These are phyloP conservation scores for Scaptomyza cyrtandrae DNA, from an alignment of 2,888 invertebrate species.

Conservation along the genomic window DNA sequence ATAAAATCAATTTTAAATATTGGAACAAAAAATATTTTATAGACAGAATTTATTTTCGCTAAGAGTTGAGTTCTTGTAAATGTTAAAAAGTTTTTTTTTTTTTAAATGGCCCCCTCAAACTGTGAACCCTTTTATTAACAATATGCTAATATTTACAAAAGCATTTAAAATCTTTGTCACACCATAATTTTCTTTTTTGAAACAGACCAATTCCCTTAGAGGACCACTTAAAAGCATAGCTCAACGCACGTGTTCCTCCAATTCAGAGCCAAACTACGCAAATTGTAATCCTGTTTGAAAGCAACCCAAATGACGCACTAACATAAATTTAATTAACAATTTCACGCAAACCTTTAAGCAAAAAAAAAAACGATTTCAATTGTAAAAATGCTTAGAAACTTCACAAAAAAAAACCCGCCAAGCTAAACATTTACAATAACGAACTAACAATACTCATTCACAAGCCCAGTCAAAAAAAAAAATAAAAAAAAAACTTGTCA, in stretches of 20 bases:
- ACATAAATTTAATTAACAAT: constrained; percentile 69
- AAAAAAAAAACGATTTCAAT: constrained; percentile 27
- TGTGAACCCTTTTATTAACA: not conserved
- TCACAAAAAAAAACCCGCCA: constrained; percentile 21
- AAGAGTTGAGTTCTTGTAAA: too few species aligned
- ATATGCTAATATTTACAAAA: constrained; percentile 24
- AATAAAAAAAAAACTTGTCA: constrained; percentile 74
- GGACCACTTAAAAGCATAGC: constrained; percentile 4
- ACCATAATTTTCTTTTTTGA: not conserved
- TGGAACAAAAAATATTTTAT: too few species aligned
- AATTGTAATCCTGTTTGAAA: constrained; percentile 35
- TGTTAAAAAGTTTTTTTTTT: too few species aligned
- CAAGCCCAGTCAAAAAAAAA: constrained; percentile 48
- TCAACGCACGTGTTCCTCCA: constrained; percentile 29
- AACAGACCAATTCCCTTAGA: not conserved
- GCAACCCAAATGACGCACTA: constrained; percentile 62
- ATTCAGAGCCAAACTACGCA: constrained; percentile 51
- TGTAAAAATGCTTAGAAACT: constrained; percentile 44
- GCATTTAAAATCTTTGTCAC: not conserved
- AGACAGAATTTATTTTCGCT: too few species aligned
- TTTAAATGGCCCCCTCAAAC: too few species aligned
- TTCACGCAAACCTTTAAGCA: constrained; percentile 38
- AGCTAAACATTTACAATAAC: constrained; percentile 51
- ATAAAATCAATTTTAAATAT: too few species aligned
- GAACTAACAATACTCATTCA: constrained; percentile 54